These are phyloP conservation scores for Lathronympha strigana DNA, from an alignment of 2,888 invertebrate genomes.

Conservation along the genomic window DNA sequence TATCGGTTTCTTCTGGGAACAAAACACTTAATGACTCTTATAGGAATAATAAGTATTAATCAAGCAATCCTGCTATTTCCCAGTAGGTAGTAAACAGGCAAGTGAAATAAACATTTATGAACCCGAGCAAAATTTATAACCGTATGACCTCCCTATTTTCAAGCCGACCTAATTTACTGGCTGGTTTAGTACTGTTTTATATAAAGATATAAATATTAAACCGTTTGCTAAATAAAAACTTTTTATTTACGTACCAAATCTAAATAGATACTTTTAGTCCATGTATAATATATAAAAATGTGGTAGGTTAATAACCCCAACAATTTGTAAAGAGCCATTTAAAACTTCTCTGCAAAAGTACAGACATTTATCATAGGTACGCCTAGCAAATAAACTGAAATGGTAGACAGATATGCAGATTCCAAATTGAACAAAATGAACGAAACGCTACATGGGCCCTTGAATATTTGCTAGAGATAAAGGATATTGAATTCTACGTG, in stretches of 20 bases:
- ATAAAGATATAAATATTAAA: neutral
- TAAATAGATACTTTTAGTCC: no score
- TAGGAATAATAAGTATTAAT: no score
- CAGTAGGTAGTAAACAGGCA: neutral
- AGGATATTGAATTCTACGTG: conserved; percentile 21
- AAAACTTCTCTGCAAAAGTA: conserved; percentile 7
- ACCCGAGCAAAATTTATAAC: neutral
- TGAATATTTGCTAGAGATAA: conserved; percentile 4
- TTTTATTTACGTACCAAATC: no score
- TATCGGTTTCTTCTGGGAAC: no score
- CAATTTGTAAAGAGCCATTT: neutral
- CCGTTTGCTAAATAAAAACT: neutral
- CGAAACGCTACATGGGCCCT: conserved; percentile 33
- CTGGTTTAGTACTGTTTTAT: neutral
- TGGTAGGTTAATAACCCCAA: neutral
- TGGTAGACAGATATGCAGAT: conserved; percentile 39
- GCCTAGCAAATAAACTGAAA: conserved; percentile 39
- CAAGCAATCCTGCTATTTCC: no score
- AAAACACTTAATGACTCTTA: no score
- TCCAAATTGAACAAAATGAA: conserved; percentile 34
- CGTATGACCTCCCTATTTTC: neutral
- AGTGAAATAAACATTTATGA: neutral
- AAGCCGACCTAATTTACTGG: neutral
- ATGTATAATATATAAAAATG: no score
- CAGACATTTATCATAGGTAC: conserved; percentile 29